Evolutionary conservation across 1,140 invertebrate species (phyloP), one percentile per base, ranked within the genome.

Genomic region (Ericerus pela): DNA sequence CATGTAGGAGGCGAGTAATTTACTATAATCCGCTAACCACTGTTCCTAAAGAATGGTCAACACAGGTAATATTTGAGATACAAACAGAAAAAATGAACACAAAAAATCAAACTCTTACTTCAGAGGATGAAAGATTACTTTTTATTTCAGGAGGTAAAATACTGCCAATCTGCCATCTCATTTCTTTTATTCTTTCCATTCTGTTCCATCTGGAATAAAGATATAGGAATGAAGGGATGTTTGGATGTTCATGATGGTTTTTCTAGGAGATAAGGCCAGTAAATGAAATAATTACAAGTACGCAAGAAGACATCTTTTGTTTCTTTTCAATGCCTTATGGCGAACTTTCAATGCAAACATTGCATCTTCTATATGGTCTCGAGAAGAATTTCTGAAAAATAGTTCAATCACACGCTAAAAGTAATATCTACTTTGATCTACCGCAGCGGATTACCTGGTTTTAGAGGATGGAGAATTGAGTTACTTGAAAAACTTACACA

Each of bases 101-200:
- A 51, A 27, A n/a, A 24, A 29, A 18, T 6, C 20, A 5, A 1
- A 41, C 24, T 56, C 37, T 58, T 62, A 77, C 73, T 73, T 96
- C 93, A 2, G 81, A 75, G 64, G 85, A 79, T 60, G 84, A 83
- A 16, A 96, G 70, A 60, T 87, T 81, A 28, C 78, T 73, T 66
- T 83, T 84, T 0, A 95, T 79, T 67, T 95, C 91, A 0, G 76
- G 65, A 2, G 93, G 92, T 55, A 97, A 68, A 33, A 94, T 82
- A 55, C 86, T 83, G 2, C 93, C 93, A 68, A 96, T 86, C 66
- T 94, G 85, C 93, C 93, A 96, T 51, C 93, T 73, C 67, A 95
- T 76, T 41, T 85, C 78, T 61, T 82, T 77, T 18, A 96, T 78
- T 63, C 81, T 78, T 59, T 77, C 76, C 66, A 95, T 72, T 62